Conservation (phyloP, 2,797 vertebrate genomes). For the Chrysocyon brachyurus region DNA sequence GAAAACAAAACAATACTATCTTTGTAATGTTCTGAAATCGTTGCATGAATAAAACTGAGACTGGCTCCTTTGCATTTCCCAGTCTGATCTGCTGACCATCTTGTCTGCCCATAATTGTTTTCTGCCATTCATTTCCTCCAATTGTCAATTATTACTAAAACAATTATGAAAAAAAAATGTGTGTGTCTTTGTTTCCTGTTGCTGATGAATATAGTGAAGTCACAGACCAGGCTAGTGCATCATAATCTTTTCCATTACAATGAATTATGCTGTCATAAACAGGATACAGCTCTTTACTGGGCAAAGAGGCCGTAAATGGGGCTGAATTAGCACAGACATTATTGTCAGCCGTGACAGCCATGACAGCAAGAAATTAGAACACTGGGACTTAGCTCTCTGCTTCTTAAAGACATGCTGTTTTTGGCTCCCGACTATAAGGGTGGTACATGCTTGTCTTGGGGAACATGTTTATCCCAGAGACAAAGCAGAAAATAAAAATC, state of each 20-base stretch:
- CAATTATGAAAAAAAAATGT: constrained; percentile 77
- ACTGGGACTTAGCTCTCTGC: neutral
- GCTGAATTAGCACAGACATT: constrained; percentile 65
- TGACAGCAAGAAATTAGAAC: constrained; percentile 9
- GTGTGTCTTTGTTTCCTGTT: constrained; percentile 81
- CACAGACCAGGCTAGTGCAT: constrained; percentile 72
- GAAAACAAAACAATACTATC: constrained; percentile 65
- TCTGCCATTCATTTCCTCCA: constrained; percentile 85
- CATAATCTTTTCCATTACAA: constrained; percentile 79
- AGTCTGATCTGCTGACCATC: constrained; percentile 77
- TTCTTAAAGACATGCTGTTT: neutral
- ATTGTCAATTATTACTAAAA: constrained; percentile 85
- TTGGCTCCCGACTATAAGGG: neutral
- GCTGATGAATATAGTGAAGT: constrained; percentile 79
- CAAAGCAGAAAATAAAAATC: constrained; percentile 48
- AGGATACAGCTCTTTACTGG: constrained; percentile 71
- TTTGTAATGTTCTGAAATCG: constrained; percentile 53
- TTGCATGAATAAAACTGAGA: neutral
- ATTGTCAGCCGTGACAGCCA: neutral
- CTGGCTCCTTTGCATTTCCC: constrained; percentile 51
- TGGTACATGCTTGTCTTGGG: neutral
- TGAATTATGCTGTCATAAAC: constrained; percentile 80
- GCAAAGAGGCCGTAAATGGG: neutral
- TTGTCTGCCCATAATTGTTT: constrained; percentile 80
- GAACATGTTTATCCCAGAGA: neutral